Conservation (phyloP, 2,113 vertebrate species). For the Otis tarda region DNA sequence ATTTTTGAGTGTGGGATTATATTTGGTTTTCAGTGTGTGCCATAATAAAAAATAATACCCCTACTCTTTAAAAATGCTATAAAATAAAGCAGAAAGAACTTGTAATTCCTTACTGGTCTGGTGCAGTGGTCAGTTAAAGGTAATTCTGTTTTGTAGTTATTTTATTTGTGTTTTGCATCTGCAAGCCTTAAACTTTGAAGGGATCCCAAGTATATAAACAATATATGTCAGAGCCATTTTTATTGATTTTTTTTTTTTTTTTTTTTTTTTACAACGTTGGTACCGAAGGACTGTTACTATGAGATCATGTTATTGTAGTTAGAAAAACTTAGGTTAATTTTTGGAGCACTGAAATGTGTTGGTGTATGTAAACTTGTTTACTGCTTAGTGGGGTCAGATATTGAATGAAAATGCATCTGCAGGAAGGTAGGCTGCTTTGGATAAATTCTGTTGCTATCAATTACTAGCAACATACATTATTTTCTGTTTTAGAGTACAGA, state of each 20-base stretch:
- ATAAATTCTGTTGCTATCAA: neutral
- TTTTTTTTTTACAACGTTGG: neutral
- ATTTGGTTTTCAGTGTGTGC: conserved; percentile 15
- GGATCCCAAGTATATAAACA: conserved; percentile 57
- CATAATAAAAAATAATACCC: conserved; percentile 17
- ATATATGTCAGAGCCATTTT: conserved; percentile 67
- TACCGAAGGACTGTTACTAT: conserved; percentile 46
- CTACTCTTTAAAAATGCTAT: neutral
- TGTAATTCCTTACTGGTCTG: conserved; percentile 1
- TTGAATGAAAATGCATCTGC: conserved; percentile 36
- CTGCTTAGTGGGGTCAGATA: neutral
- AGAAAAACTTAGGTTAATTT: conserved; percentile 72
- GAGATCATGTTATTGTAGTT: conserved; percentile 47
- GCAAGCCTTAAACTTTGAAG: conserved; percentile 52
- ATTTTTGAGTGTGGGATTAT: conserved; percentile 52
- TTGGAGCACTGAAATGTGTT: conserved; percentile 49
- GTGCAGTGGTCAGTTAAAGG: conserved; percentile 8
- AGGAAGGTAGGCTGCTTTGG: conserved; percentile 33
- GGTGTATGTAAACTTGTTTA: conserved; percentile 63
- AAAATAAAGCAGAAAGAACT: neutral
- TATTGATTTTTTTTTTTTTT: conserved; percentile 19
- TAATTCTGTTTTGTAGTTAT: conserved; percentile 17
- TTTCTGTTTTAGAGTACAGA: neutral
- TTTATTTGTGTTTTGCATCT: conserved; percentile 61
- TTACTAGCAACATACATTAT: neutral